Evolutionary conservation across 1,140 invertebrate genomes (phyloP).

Genomic region (Drosophila pachea): DNA sequence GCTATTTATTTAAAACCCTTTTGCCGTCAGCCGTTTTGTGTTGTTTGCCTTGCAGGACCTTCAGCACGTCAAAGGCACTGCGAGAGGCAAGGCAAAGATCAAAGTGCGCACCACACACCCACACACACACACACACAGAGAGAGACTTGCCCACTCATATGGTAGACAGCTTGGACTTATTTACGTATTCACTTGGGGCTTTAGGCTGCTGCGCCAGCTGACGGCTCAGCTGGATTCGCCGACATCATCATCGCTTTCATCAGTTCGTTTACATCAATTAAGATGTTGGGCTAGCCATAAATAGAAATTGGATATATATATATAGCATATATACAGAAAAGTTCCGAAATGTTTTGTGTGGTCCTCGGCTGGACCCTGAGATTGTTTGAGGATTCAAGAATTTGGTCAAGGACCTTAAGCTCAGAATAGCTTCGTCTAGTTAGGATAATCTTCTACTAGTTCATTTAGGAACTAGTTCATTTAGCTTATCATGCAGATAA

Average conservation of each 20-base stretch:
- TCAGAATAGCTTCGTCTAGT: too few species aligned
- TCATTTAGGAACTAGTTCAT: too few species aligned
- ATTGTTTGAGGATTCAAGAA: too few species aligned
- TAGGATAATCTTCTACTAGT: too few species aligned
- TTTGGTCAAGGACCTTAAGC: too few species aligned
- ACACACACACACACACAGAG: slow-evolving; percentile 11
- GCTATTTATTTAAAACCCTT: slow-evolving; percentile 68
- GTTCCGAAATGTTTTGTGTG: too few species aligned
- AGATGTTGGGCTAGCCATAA: too few species aligned
- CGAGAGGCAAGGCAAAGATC: slow-evolving; percentile 57
- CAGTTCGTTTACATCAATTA: too few species aligned
- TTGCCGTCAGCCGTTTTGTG: slow-evolving; percentile 32
- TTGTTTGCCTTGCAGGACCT: slow-evolving; percentile 26
- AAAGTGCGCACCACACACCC: slow-evolving; percentile 52
- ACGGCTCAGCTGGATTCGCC: neutral
- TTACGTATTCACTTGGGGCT: slow-evolving; percentile 12
- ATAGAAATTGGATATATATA: neutral
- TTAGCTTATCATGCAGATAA: too few species aligned
- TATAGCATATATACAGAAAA: neutral
- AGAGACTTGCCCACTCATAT: slow-evolving; percentile 3
- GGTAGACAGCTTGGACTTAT: neutral
- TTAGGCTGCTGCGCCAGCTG: slow-evolving; percentile 4
- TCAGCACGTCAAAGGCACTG: slow-evolving; percentile 45
- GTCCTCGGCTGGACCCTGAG: too few species aligned
- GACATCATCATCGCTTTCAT: too few species aligned